These are phyloP conservation scores for Zhuqinia jingwanae DNA, from an alignment of 2,888 invertebrate genomes.

Conservation along the genomic window DNA sequence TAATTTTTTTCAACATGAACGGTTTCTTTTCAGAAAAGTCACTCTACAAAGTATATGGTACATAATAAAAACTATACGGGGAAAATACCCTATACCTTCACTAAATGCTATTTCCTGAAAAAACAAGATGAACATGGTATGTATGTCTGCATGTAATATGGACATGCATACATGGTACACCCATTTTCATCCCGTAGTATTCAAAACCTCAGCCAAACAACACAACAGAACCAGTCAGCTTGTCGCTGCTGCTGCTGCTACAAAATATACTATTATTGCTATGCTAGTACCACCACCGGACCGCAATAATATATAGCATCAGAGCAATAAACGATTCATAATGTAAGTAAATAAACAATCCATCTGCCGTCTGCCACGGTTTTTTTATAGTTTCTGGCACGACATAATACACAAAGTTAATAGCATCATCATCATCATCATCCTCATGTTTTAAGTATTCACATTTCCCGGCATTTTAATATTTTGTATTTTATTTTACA, in stretches of 20 bases:
- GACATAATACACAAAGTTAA: too few relatives aligned
- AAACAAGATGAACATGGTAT: too few relatives aligned
- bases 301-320: constrained; percentile 3
- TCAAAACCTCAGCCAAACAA: not conserved
- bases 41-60: too few relatives aligned
- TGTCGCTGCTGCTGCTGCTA: constrained; percentile 42
- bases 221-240: constrained; percentile 33
- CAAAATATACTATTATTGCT: constrained; percentile 25
- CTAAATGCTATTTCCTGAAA: too few relatives aligned
- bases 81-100: too few relatives aligned
- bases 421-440: constrained; percentile 7
- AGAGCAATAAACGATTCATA: constrained; percentile 50
- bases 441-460: not conserved
- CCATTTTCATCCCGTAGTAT: too few relatives aligned
- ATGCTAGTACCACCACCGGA: not conserved
- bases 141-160: too few relatives aligned
- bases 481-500: constrained; percentile 3
- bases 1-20: not conserved
- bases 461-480: constrained; percentile 38
- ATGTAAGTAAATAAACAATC: constrained; percentile 50
- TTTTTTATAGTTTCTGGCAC: constrained; percentile 52
- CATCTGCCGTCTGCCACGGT: constrained; percentile 9
- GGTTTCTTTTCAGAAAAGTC: too few relatives aligned
- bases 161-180: too few relatives aligned
- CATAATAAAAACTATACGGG: too few relatives aligned